Percentiles rank a stretch among this genome's conserved stretches.
These are phyloP conservation scores for Athrips mouffetella DNA, from an alignment of 2,888 invertebrate genomes.

Conservation along the genomic window DNA sequence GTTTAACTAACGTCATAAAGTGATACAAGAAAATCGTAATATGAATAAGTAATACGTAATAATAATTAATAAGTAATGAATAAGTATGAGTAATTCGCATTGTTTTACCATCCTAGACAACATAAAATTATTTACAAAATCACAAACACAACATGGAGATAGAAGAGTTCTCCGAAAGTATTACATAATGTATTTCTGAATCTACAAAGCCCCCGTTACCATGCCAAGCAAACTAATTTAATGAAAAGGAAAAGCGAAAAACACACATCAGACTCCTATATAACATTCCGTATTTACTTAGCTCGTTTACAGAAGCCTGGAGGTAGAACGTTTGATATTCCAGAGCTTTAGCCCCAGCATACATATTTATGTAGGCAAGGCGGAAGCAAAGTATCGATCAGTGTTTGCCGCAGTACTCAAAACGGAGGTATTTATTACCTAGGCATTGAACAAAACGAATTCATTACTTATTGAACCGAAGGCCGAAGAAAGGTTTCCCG, in stretches of 20 bases:
- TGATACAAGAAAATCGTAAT: no score
- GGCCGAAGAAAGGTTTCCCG: background rate
- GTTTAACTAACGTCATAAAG: no score
- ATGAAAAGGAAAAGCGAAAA: background rate
- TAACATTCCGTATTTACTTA: slow-evolving; percentile 3
- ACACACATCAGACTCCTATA: background rate
- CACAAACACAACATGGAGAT: no score
- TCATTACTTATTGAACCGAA: background rate
- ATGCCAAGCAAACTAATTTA: background rate
- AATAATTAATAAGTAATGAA: no score
- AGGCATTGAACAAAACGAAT: slow-evolving; percentile 1
- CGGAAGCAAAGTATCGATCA: slow-evolving; percentile 10
- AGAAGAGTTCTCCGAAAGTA: background rate
- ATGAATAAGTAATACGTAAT: no score
- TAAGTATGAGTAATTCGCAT: no score
- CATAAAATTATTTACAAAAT: no score
- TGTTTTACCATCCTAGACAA: no score
- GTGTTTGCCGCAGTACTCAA: slow-evolving; percentile 12
- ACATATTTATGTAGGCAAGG: slow-evolving; percentile 10
- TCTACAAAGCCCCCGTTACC: background rate
- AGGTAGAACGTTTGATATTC: slow-evolving; percentile 9
- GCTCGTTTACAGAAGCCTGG: background rate
- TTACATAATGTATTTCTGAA: background rate
- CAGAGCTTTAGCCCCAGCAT: background rate
- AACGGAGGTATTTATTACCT: slow-evolving; percentile 9